Base-by-base conservation (phyloP, 2,797 vertebrate genomes). In the Darevskia mixta region DNA sequence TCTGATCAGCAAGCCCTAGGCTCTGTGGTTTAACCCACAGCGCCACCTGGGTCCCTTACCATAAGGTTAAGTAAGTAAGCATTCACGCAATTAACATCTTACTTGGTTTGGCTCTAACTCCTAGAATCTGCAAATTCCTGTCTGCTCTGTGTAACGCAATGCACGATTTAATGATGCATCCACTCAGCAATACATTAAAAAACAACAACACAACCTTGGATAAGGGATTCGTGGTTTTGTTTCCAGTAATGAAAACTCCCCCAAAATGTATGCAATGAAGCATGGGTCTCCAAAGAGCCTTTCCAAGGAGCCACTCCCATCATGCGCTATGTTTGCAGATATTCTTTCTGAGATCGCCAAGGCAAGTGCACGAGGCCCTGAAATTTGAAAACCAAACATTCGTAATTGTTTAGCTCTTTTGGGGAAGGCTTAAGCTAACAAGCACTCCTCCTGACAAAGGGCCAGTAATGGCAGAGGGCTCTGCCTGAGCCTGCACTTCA, bases 371-470 rank as follows among this genome's bases (percentile, higher is more conserved):
- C 90, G 92, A 93, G 90, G 89, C 81, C 27, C 72, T 92, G 89
- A 85, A 90, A 84, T 91, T 58, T 92, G 87, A 43, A 95, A 94
- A 93, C 93, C 81, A 93, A 96, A 94, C 91, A 92, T 38, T 89
- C 85, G 80, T 88, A 92, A 91, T 73, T 78, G 72, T 87, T 95
- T 93, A 79, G 93, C 82, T 90, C 5, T 93, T 94, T 86, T 23
- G 89, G 88, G 76, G 55, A 87, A 95, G 43, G 43, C 90, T 87
- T 73, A 87, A 95, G 84, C 87, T 91, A 89, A 92, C 38, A 93
- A 90, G 91, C 82, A 92, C 88, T 91, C 92, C 82, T 29, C 85
- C 91, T 83, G 87, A 77, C 76, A 75, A 79, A 85, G 83, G 91
- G 79, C 29, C 86, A 94, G 92, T 85, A 83, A 55, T 71, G n/a